Percentiles rank a stretch among this genome's conserved stretches.
These are phyloP conservation scores for Montipora efflorescens DNA, from an alignment of 64 coral and sea anemone species.

Conservation along the genomic window DNA sequence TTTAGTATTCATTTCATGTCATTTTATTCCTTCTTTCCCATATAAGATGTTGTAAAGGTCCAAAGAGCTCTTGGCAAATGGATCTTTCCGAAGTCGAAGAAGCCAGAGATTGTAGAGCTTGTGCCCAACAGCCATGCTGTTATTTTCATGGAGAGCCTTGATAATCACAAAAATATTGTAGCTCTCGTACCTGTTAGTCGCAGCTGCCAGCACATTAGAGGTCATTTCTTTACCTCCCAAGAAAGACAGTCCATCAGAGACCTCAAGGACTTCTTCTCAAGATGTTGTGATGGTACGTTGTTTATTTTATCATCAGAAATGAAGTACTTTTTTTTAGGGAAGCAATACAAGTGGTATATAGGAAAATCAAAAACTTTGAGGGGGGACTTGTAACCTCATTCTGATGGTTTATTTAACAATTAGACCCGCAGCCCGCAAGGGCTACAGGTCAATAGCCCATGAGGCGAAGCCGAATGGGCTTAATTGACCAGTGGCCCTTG, in stretches of 20 bases:
- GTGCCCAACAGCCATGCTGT: constrained; percentile 7
- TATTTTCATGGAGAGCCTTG: background rate
- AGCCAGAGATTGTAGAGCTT: background rate
- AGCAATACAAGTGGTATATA: background rate
- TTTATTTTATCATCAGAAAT: background rate
- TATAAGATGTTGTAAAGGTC: constrained; percentile 2
- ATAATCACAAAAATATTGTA: constrained; percentile 12
- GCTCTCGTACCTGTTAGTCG: background rate
- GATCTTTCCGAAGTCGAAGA: background rate
- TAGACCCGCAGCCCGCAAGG: no score
- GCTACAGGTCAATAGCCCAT: no score
- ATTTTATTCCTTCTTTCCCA: background rate
- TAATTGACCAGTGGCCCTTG: no score
- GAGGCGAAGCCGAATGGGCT: no score
- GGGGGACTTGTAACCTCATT: no score
- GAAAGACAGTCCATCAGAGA: background rate
- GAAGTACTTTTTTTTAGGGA: background rate
- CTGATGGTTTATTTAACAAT: no score
- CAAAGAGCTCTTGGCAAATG: background rate
- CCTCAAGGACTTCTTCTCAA: background rate
- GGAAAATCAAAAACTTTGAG: no score
- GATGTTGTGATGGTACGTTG: constrained; percentile 31
- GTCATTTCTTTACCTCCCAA: constrained; percentile 25
- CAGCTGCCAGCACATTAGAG: background rate
- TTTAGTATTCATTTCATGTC: background rate